Conservation (phyloP, 2,888 invertebrate species). For the Harpalus rubripes region DNA sequence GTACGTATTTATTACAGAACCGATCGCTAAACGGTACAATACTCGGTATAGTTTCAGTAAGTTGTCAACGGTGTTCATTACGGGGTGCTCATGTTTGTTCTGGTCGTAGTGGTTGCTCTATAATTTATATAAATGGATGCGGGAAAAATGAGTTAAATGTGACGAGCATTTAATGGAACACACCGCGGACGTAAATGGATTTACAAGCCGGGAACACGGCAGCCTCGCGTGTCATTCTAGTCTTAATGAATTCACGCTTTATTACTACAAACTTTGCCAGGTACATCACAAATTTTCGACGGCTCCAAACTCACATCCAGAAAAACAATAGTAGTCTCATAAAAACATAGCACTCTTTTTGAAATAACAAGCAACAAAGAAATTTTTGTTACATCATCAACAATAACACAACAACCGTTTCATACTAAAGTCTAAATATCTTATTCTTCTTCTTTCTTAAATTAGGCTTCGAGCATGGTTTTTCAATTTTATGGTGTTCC, state of each 20-base stretch:
- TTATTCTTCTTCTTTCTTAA: no score
- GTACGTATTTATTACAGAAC: constrained; percentile 57
- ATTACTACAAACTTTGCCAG: constrained; percentile 30
- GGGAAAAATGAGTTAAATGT: constrained; percentile 60
- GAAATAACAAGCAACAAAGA: no score
- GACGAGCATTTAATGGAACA: constrained; percentile 59
- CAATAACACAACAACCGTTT: no score
- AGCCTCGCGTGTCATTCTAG: constrained; percentile 45
- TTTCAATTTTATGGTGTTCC: no score
- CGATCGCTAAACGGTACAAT: constrained; percentile 48
- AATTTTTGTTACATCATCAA: no score
- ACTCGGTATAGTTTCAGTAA: constrained; percentile 27
- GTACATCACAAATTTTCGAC: neutral
- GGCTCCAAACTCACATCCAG: neutral
- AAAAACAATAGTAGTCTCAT: neutral
- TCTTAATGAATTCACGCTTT: constrained; percentile 59
- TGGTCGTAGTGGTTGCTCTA: constrained; percentile 25
- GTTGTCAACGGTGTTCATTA: constrained; percentile 41
- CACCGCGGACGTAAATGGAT: constrained; percentile 57
- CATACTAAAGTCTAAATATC: no score
- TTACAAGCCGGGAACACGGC: constrained; percentile 60
- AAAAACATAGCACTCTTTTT: no score
- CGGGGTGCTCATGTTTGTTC: constrained; percentile 36
- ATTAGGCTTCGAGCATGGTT: no score
- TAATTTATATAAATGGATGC: constrained; percentile 61